Conservation (phyloP, 1,140 invertebrate species). For the honey bee (Apis mellifera) region Amel_HAv3.1 CM009936.2:3334001-3334500, state of each 20-base stretch:
- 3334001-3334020: not conserved
- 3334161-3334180: constrained; percentile 35
- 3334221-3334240: too few relatives aligned
- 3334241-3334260: too few relatives aligned
- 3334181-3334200: constrained; percentile 7
- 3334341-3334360: too few relatives aligned
- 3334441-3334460: not conserved
- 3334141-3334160: constrained; percentile 46
- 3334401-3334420: too few relatives aligned
- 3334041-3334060: not conserved
- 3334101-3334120: constrained; percentile 55
- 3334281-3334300: too few relatives aligned
- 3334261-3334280: too few relatives aligned
- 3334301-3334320: too few relatives aligned
- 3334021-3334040: not conserved
- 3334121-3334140: constrained; percentile 64
- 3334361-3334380: too few relatives aligned
- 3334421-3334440: too few relatives aligned
- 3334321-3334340: too few relatives aligned
- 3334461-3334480: constrained; percentile 8
- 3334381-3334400: too few relatives aligned
- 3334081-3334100: not conserved
- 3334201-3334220: not conserved
- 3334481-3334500: not conserved
- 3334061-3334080: not conserved